A percentile compares a stretch with the other conserved stretches of the same genome.
phyloP scores from a whole-genome alignment of 2,888 invertebrate species.

The Drosophila nr. medialis region DNA sequence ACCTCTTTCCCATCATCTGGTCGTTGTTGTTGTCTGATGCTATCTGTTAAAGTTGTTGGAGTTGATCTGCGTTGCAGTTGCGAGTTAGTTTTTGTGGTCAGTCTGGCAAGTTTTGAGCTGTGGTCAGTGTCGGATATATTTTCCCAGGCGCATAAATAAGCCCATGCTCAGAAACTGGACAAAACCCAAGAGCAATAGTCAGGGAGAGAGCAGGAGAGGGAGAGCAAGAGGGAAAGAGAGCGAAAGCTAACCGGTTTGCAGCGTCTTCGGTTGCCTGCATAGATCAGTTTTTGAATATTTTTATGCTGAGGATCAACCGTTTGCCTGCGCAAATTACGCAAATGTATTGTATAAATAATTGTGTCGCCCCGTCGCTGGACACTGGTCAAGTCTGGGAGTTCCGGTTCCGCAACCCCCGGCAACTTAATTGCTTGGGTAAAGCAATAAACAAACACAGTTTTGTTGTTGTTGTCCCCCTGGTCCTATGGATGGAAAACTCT shows the following conservation, averaged over 20 bases:
- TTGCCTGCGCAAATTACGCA: conserved; percentile 80
- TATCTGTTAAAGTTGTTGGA: conserved; percentile 51
- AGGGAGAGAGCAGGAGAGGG: background rate
- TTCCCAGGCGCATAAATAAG: conserved; percentile 80
- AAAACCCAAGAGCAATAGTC: conserved; percentile 1
- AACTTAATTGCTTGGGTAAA: conserved; percentile 72
- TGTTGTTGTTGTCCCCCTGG: background rate
- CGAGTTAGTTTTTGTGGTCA: conserved; percentile 44
- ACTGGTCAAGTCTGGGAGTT: conserved; percentile 59
- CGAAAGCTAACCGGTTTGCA: conserved; percentile 40
- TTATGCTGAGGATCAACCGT: conserved; percentile 41
- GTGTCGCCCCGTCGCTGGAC: conserved; percentile 63
- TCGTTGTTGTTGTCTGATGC: conserved; percentile 29
- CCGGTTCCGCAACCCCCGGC: conserved; percentile 51
- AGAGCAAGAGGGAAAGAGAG: background rate
- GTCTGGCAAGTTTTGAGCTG: conserved; percentile 49
- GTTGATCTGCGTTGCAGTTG: conserved; percentile 40
- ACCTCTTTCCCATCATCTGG: conserved; percentile 5
- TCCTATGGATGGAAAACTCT: conserved; percentile 17
- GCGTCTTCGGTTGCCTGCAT: conserved; percentile 44
- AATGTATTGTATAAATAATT: conserved; percentile 83
- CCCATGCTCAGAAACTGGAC: conserved; percentile 54
- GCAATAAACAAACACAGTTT: conserved; percentile 77
- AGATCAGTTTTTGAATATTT: conserved; percentile 37
- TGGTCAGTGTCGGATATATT: conserved; percentile 69